These are phyloP conservation scores for Momotus momota DNA, from an alignment of 2,797 vertebrate genomes.

Conservation along the genomic window DNA sequence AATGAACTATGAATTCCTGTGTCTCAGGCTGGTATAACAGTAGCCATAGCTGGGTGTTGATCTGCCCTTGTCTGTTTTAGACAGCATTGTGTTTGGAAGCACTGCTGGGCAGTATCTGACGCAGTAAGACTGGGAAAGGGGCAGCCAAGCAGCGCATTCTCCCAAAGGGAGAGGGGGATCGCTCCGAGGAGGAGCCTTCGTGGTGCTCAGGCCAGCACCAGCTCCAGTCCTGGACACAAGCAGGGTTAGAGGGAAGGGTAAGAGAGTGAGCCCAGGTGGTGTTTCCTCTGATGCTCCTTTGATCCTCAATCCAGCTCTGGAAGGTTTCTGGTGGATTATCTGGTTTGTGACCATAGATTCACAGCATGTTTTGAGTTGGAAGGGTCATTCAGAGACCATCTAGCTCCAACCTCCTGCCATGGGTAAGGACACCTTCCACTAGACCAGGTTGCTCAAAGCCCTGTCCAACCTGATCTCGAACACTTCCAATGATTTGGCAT, in stretches of 20 bases:
- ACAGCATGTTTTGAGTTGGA: background rate
- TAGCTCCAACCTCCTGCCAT: fast-evolving
- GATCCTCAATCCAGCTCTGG: background rate
- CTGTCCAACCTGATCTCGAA: fast-evolving
- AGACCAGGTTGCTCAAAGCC: fast-evolving
- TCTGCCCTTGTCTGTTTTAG: background rate
- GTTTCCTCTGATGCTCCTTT: background rate
- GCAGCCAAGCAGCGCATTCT: fast-evolving
- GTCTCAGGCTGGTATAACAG: background rate
- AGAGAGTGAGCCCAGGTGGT: fast-evolving
- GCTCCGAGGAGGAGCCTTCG: background rate
- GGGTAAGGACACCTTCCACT: background rate
- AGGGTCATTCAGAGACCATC: background rate
- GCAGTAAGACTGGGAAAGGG: background rate
- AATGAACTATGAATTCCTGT: background rate
- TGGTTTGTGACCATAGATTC: background rate
- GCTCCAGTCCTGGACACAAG: background rate
- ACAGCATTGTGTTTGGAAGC: fast-evolving
- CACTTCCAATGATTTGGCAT: background rate
- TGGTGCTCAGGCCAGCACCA: background rate
- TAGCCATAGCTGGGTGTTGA: background rate
- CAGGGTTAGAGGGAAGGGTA: too few species aligned
- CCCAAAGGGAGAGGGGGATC: background rate
- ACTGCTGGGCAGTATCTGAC: background rate
- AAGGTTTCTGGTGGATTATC: background rate